phyloP scores from a whole-genome alignment of 2,888 invertebrate genomes.

The Macaria liturata region DNA sequence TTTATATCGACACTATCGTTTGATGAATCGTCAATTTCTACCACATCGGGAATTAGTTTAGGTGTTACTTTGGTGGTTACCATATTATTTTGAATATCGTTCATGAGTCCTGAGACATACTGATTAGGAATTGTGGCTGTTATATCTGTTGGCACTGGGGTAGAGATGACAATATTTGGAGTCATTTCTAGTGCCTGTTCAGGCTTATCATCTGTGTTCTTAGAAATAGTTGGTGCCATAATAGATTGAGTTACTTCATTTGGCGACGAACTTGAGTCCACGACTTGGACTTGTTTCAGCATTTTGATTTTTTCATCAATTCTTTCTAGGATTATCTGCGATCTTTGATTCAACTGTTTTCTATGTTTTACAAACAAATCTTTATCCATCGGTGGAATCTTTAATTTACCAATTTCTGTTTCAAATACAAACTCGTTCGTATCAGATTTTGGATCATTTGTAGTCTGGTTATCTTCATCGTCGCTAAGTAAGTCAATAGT shows the following conservation, averaged over 20 bases:
- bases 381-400: conserved; percentile 40
- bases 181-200: no score
- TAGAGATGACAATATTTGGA: no score
- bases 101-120: conserved; percentile 8
- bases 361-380: conserved; percentile 53
- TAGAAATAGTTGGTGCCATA: neutral
- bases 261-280: no score
- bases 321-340: conserved; percentile 50
- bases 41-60: conserved; percentile 36
- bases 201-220: neutral
- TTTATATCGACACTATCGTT: conserved; percentile 42
- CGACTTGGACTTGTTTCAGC: neutral
- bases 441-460: neutral
- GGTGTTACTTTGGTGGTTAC: conserved; percentile 8
- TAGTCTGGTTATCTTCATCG: conserved; percentile 49
- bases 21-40: conserved; percentile 60
- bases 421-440: conserved; percentile 35
- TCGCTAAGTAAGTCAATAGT: conserved; percentile 71
- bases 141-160: neutral
- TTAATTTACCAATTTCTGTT: conserved; percentile 64
- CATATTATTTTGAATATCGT: conserved; percentile 20
- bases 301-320: conserved; percentile 7
- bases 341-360: conserved; percentile 53
- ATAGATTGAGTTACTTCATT: neutral
- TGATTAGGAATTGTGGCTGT: conserved; percentile 4